phyloP scores from a whole-genome alignment of 2,888 invertebrate species.

The Drosophila austrosaltans region DNA sequence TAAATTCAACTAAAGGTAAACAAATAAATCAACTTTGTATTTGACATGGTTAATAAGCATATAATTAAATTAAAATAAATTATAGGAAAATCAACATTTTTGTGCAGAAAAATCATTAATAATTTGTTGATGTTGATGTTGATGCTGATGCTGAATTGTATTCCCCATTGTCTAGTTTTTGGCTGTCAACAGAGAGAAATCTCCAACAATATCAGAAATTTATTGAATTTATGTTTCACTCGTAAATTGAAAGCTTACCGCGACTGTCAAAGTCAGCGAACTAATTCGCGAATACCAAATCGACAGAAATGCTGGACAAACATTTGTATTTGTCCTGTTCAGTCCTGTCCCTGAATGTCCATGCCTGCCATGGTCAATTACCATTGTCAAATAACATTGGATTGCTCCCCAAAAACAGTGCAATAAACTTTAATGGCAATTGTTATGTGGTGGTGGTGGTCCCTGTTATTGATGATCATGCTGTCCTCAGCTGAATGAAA shows the following conservation, averaged over 20 bases:
- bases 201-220: constrained; percentile 7
- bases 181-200: background rate
- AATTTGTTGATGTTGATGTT: background rate
- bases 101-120: too few species aligned
- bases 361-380: constrained; percentile 52
- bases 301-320: constrained; percentile 23
- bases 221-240: constrained; percentile 37
- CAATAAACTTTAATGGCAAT: constrained; percentile 59
- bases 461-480: constrained; percentile 24
- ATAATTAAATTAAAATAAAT: background rate
- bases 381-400: constrained; percentile 46
- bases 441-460: constrained; percentile 44
- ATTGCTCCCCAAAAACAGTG: constrained; percentile 13
- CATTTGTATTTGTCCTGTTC: constrained; percentile 31
- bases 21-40: background rate
- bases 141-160: background rate
- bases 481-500: constrained; percentile 51
- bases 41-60: background rate
- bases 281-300: constrained; percentile 24
- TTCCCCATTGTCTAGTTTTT: background rate
- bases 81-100: background rate
- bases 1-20: background rate
- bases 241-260: constrained; percentile 45
- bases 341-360: constrained; percentile 3
- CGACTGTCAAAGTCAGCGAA: constrained; percentile 39